Evolutionary conservation across 2,888 invertebrate species (phyloP).

Genomic region (Linnaemya tessellans): DNA sequence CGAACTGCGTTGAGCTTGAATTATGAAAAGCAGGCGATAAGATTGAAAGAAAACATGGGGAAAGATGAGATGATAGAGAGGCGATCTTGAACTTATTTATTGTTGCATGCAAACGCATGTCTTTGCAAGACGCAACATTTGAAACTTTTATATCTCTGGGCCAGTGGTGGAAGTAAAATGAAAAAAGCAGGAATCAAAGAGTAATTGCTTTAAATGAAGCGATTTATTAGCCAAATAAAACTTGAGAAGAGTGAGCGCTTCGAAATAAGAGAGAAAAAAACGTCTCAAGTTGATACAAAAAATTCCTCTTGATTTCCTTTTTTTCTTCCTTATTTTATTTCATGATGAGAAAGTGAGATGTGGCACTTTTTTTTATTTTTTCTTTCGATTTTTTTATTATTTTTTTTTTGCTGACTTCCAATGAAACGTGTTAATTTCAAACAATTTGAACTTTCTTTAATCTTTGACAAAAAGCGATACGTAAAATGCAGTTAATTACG

Average conservation of each 20-base stretch:
- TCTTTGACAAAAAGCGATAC: constrained; percentile 58
- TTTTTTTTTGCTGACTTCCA: constrained; percentile 45
- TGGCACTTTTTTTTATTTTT: constrained; percentile 50
- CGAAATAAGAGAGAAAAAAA: constrained; percentile 20
- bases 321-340: background rate
- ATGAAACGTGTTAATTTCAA: constrained; percentile 73
- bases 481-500: constrained; percentile 63
- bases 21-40: too few relatives aligned
- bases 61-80: too few relatives aligned
- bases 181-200: constrained; percentile 40
- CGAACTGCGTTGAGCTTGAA: too few relatives aligned
- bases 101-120: too few relatives aligned
- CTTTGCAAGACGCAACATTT: background rate
- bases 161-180: background rate
- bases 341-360: constrained; percentile 41
- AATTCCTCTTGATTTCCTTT: constrained; percentile 1
- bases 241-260: background rate
- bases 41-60: too few relatives aligned
- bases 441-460: constrained; percentile 71
- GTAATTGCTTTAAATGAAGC: constrained; percentile 70
- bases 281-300: constrained; percentile 53
- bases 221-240: constrained; percentile 70
- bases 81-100: too few relatives aligned
- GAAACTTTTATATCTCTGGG: background rate
- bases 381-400: background rate